Evolutionary conservation across 2,113 vertebrate species (phyloP).

Genomic region (Sturnus vulgaris): DNA sequence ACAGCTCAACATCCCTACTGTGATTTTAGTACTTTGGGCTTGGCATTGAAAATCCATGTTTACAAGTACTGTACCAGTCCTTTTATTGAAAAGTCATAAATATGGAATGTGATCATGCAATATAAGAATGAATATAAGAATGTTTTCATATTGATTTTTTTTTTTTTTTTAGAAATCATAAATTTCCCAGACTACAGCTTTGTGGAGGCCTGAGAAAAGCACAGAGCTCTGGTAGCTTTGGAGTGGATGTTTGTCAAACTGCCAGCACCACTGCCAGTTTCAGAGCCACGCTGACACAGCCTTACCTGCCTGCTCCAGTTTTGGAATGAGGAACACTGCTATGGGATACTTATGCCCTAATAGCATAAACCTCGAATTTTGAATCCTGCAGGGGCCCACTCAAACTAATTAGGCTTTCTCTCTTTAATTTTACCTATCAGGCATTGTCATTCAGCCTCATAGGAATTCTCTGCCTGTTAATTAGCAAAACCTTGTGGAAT

Average conservation of each 20-base stretch:
- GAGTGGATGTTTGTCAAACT: background rate
- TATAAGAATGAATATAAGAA: background rate
- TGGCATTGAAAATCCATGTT: background rate
- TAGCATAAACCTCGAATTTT: background rate
- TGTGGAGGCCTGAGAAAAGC: background rate
- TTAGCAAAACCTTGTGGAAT: conserved; percentile 3
- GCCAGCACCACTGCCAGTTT: background rate
- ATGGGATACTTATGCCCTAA: background rate
- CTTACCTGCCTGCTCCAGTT: background rate
- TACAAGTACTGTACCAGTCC: background rate
- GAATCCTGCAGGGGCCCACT: background rate
- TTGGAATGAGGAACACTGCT: background rate
- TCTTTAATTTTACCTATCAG: conserved; percentile 24
- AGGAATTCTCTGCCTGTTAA: background rate
- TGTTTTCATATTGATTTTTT: background rate
- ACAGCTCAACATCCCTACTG: background rate
- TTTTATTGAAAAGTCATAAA: background rate
- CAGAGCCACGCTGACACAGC: background rate
- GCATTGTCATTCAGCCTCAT: background rate
- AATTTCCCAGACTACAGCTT: background rate
- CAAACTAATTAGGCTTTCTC: conserved; percentile 23
- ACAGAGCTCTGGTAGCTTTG: background rate
- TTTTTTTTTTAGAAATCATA: background rate
- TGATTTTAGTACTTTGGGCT: background rate
- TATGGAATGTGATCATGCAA: background rate